Base-by-base conservation (phyloP, 2,888 invertebrate species). In the Eugnorisma glareosa region DNA sequence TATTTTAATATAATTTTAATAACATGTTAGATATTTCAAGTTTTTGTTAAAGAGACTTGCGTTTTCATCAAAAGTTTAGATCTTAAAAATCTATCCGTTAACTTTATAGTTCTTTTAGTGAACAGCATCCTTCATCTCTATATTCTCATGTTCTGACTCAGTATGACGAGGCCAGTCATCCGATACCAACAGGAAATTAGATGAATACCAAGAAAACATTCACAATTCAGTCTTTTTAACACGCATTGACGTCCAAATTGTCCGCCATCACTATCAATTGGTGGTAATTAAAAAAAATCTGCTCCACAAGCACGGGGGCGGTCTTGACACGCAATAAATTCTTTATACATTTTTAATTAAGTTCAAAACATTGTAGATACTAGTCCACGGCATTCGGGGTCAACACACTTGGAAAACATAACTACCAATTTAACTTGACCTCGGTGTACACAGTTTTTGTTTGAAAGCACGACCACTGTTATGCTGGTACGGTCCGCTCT, bases 261-360 rank as follows among this genome's bases (percentile, higher is more conserved):
- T 86, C 83, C 74, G 80, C 84, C 82, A 90, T 87, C 85, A 86
- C 81, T 75, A 83, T 77, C 89, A 90, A 92, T 92, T 91, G 89
- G 81, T 82, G 84, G 89, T 91, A 92, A 92, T 93, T 92, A 91
- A 91, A 93, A 79, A 92, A 90, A 90, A 89, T 91, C 86, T 90
- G 90, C 88, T 93, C 92, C 88, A 92, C 92, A 94, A 93, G 92
- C 91, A 92, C 90, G 92, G 93, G 91, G 94, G 94, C 94, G 93
- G 91, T 89, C 91, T 91, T 93, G 92, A 93, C 94, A 93, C 90
- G 93, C 92, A 92, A 94, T 93, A 94, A 93, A 94, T 94, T 93
- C 93, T 95, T 94, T 94, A 93, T 94, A 94, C 92, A 94, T 93
- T 95, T 96, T 95, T 95, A 96, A 96, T 96, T 96, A 95, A 95